Conservation (phyloP, 2,888 invertebrate species). For the Troglohyphantes excavatus region DNA sequence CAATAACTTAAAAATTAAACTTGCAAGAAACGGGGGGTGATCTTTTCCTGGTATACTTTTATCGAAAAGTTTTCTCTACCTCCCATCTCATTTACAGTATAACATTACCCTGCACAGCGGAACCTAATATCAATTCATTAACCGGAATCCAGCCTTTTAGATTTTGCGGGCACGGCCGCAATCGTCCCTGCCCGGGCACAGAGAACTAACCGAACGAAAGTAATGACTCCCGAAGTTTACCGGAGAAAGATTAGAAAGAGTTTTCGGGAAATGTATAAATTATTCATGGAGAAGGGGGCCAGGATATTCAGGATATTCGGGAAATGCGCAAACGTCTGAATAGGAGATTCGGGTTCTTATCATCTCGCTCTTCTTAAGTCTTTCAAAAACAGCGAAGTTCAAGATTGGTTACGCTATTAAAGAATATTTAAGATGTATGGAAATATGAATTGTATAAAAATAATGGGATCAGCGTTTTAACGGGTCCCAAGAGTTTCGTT, state of each 20-base stretch:
- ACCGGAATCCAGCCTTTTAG: conserved; percentile 43
- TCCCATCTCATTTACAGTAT: conserved; percentile 28
- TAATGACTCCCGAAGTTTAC: conserved; percentile 62
- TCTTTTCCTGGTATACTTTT: background rate
- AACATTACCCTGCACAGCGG: conserved; percentile 17
- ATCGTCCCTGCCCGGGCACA: conserved; percentile 11
- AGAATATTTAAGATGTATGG: background rate
- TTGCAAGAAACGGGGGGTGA: background rate
- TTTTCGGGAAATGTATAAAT: conserved; percentile 61
- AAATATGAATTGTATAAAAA: background rate
- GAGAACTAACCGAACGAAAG: conserved; percentile 52
- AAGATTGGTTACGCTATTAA: conserved; percentile 22
- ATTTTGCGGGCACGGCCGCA: background rate
- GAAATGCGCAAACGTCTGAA: conserved; percentile 49
- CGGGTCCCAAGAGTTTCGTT: background rate
- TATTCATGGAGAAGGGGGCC: conserved; percentile 40
- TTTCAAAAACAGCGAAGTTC: conserved; percentile 29
- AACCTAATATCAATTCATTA: conserved; percentile 65
- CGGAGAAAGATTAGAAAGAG: conserved; percentile 60
- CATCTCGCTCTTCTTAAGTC: conserved; percentile 34
- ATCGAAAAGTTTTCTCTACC: conserved; percentile 11
- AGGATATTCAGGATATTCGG: conserved; percentile 57
- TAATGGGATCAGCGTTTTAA: background rate
- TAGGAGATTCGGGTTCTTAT: conserved; percentile 46
- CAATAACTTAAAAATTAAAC: background rate